A percentile compares a stretch with the other conserved stretches of the same genome.
phyloP scores from a whole-genome alignment of 1,140 invertebrate genomes.

The Xylocopa sonorina region DNA sequence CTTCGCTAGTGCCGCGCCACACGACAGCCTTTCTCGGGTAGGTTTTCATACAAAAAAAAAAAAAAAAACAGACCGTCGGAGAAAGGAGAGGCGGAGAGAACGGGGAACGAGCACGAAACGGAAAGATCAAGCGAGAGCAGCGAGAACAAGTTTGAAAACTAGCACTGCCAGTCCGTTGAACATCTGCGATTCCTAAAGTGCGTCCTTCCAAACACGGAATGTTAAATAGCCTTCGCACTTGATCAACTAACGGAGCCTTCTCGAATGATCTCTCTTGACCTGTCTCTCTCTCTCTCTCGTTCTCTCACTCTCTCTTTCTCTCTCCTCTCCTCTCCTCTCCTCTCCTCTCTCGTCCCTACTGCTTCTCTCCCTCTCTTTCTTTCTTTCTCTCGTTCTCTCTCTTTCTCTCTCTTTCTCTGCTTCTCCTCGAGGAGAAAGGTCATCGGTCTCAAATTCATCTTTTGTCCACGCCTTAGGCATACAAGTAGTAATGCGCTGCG shows the following conservation, averaged over 20 bases:
- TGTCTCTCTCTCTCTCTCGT: slow-evolving; percentile 38
- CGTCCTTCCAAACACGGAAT: slow-evolving; percentile 59
- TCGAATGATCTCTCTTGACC: slow-evolving; percentile 55
- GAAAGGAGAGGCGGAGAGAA: slow-evolving; percentile 13
- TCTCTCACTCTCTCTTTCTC: background rate
- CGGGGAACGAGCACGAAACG: slow-evolving; percentile 44
- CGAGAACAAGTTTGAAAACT: slow-evolving; percentile 70
- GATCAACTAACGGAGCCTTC: slow-evolving; percentile 66
- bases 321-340: slow-evolving; percentile 21
- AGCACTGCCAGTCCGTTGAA: slow-evolving; percentile 62
- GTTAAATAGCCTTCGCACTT: slow-evolving; percentile 64
- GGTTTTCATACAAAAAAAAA: slow-evolving; percentile 11
- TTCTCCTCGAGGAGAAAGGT: slow-evolving; percentile 56
- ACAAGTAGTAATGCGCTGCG: slow-evolving; percentile 30
- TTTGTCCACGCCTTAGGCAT: slow-evolving; percentile 61
- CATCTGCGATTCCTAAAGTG: slow-evolving; percentile 65
- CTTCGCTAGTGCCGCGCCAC: background rate
- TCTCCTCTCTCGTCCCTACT: slow-evolving; percentile 1
- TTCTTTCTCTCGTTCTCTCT: slow-evolving; percentile 9
- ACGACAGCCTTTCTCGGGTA: slow-evolving; percentile 20
- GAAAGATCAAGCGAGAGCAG: slow-evolving; percentile 45
- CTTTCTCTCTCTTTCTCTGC: slow-evolving; percentile 32
- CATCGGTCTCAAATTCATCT: slow-evolving; percentile 69
- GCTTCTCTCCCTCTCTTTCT: slow-evolving; percentile 19
- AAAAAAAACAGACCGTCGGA: background rate